A percentile compares a stretch with the other conserved stretches of the same genome.
phyloP scores from a whole-genome alignment of 2,113 vertebrate genomes.

The Pontoporia blainvillei region DNA sequence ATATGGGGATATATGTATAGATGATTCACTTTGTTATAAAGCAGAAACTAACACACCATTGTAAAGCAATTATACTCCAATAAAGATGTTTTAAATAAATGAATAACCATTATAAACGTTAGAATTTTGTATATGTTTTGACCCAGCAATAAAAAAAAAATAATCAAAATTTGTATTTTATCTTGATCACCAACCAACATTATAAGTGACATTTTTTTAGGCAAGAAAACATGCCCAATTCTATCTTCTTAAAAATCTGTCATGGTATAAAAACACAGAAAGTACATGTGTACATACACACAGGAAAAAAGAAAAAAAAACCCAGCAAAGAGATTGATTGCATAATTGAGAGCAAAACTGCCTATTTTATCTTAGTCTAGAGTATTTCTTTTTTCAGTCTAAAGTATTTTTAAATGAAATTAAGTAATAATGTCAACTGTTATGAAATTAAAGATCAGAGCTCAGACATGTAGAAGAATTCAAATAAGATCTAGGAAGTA shows the following conservation, averaged over 20 bases:
- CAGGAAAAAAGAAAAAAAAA: not conserved
- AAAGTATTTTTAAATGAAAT: not conserved
- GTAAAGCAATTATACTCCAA: too few relatives aligned
- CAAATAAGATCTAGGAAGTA: not conserved
- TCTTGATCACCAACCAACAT: not conserved
- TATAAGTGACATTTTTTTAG: not conserved
- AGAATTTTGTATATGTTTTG: too few relatives aligned
- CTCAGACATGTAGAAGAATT: not conserved
- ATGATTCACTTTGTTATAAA: too few relatives aligned
- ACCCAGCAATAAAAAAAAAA: too few relatives aligned
- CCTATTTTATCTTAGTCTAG: not conserved
- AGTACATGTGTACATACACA: not conserved
- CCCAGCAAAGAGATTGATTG: not conserved
- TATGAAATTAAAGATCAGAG: not conserved
- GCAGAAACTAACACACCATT: too few relatives aligned
- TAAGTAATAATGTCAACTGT: not conserved
- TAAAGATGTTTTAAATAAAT: too few relatives aligned
- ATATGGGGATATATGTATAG: rapidly evolving
- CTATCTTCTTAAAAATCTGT: not conserved
- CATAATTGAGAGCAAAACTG: not conserved
- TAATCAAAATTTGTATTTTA: not conserved
- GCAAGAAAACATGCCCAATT: not conserved
- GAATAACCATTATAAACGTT: too few relatives aligned
- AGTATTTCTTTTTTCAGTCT: not conserved
- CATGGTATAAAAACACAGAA: not conserved